phyloP scores from a whole-genome alignment of 2,888 invertebrate species.

The Crepidodera aurea region DNA sequence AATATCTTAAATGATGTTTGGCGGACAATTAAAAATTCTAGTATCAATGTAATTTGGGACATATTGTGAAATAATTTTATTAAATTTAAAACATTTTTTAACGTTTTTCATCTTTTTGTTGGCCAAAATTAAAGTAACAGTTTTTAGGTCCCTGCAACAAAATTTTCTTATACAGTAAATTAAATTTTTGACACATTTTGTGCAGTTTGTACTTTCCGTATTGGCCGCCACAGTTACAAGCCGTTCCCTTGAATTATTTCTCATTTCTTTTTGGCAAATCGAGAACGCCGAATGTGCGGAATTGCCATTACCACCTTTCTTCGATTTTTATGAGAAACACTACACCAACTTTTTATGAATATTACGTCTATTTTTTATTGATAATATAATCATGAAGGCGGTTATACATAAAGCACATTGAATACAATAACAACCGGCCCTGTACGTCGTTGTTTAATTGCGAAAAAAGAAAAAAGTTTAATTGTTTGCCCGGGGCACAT shows the following conservation, averaged over 20 bases:
- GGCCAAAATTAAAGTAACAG: too few relatives aligned
- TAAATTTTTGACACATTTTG: too few relatives aligned
- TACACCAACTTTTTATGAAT: not conserved
- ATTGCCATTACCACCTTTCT: conserved; percentile 12
- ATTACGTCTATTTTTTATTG: not conserved
- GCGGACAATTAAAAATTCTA: too few relatives aligned
- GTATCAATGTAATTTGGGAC: too few relatives aligned
- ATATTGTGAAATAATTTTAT: too few relatives aligned
- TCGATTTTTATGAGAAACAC: conserved; percentile 1
- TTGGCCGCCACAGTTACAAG: not conserved
- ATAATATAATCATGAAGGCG: not conserved
- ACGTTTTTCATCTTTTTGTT: too few relatives aligned
- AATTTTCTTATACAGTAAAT: too few relatives aligned
- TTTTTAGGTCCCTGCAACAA: too few relatives aligned
- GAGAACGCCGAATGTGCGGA: conserved; percentile 15
- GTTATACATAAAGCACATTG: too few relatives aligned
- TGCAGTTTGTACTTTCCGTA: not conserved
- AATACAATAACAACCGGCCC: too few relatives aligned
- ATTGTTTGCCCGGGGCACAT: conserved; percentile 4
- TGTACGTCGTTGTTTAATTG: conserved; percentile 4
- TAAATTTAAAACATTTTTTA: too few relatives aligned
- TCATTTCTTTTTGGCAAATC: conserved; percentile 22
- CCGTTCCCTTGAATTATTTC: conserved; percentile 16
- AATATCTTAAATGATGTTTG: too few relatives aligned
- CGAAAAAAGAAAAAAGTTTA: conserved; percentile 11